Conservation (phyloP, 1,140 invertebrate species). For the Anadara kagoshimensis region DNA sequence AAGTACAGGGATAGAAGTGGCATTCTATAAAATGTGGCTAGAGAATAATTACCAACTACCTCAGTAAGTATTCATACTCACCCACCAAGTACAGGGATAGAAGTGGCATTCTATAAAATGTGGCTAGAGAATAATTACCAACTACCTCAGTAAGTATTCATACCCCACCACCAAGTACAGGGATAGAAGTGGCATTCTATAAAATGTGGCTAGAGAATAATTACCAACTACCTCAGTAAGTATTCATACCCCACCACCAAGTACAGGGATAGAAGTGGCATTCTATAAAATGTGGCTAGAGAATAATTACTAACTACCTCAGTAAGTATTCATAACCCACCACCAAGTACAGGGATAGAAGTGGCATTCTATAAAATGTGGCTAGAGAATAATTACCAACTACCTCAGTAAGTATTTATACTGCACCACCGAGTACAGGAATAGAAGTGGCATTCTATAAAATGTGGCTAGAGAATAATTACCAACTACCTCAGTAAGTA, state of each 20-base stretch:
- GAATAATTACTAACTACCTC: no score
- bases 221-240: conserved; percentile 79
- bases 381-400: conserved; percentile 83
- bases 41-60: no score
- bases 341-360: conserved; percentile 82
- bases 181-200: conserved; percentile 81
- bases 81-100: conserved; percentile 82
- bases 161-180: conserved; percentile 78
- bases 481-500: conserved; percentile 78
- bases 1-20: no score
- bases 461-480: conserved; percentile 85
- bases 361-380: conserved; percentile 85
- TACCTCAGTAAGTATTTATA: conserved; percentile 76
- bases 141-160: conserved; percentile 76
- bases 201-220: conserved; percentile 87
- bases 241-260: conserved; percentile 4
- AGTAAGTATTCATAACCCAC: no score
- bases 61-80: no score
- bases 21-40: no score
- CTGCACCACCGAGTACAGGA: conserved; percentile 78
- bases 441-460: conserved; percentile 83
- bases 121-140: conserved; percentile 85
- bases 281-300: no score
- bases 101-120: conserved; percentile 84
- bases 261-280: no score